A percentile compares a stretch with the other conserved stretches of the same genome.
Conservation (phyloP, 2,797 vertebrate species). For the Chelmon rostratus region DNA sequence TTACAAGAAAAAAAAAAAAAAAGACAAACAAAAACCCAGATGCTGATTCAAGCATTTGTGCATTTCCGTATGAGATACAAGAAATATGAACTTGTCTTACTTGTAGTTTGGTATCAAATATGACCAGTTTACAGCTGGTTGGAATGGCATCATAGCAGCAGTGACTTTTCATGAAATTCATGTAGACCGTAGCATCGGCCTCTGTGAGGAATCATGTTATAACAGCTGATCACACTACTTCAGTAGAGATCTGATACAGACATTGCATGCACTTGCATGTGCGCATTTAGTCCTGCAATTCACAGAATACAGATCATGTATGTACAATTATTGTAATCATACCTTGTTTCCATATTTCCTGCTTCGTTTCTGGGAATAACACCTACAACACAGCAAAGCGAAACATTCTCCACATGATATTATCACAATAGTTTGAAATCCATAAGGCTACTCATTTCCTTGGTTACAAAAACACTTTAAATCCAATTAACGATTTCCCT, state of each 20-base stretch:
- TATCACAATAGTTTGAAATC: slow-evolving; percentile 10
- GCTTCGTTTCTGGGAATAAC: slow-evolving; percentile 46
- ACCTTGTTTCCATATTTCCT: slow-evolving; percentile 57
- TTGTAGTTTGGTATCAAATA: slow-evolving; percentile 92
- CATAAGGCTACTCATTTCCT: not conserved
- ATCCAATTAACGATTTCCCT: not conserved
- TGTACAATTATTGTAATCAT: not conserved
- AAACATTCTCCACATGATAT: slow-evolving; percentile 24
- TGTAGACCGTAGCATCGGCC: slow-evolving; percentile 87
- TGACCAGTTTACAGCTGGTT: slow-evolving; percentile 95
- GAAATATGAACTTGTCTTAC: slow-evolving; percentile 68
- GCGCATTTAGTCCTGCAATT: not conserved
- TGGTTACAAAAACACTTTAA: not conserved
- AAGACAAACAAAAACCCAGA: not conserved
- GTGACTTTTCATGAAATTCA: slow-evolving; percentile 95
- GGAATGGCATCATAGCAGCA: slow-evolving; percentile 94
- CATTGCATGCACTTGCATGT: not conserved
- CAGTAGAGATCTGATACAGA: not conserved
- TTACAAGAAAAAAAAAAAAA: not conserved
- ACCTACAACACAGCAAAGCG: slow-evolving; percentile 56
- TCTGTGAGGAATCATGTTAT: slow-evolving; percentile 51
- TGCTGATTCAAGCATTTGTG: not conserved
- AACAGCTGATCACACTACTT: not conserved
- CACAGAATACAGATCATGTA: not conserved
- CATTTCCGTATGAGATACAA: not conserved